A percentile compares a stretch with the other conserved stretches of the same genome.
Conservation (phyloP, 2,113 vertebrate genomes). For the Apeltes quadracus region DNA sequence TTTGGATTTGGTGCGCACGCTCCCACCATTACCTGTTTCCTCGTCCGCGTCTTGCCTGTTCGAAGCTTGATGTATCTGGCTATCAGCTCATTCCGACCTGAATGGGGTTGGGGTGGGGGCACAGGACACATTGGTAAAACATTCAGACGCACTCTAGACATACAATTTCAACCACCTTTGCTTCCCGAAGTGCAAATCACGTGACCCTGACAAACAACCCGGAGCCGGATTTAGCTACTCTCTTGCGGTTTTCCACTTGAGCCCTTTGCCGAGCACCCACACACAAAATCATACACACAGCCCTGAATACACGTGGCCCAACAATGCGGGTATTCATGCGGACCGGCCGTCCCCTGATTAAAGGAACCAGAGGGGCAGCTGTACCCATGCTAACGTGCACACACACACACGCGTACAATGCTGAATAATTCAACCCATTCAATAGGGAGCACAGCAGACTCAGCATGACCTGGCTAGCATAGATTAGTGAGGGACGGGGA, state of each 20-base stretch:
- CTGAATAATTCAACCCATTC: constrained; percentile 97
- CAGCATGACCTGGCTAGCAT: constrained; percentile 90
- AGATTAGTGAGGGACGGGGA: constrained; percentile 77
- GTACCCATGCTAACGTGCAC: constrained; percentile 84
- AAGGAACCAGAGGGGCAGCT: constrained; percentile 94
- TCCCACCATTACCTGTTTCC: constrained; percentile 73
- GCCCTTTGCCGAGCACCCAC: background rate
- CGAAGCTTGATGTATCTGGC: constrained; percentile 79
- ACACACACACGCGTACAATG: constrained; percentile 78
- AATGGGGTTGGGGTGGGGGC: constrained; percentile 57
- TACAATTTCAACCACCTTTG: constrained; percentile 9
- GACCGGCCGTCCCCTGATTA: constrained; percentile 94
- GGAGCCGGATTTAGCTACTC: constrained; percentile 83
- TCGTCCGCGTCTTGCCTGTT: constrained; percentile 78
- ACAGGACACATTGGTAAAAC: constrained; percentile 41
- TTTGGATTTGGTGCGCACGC: constrained; percentile 18
- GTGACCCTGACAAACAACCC: constrained; percentile 60
- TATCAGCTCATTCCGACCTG: constrained; percentile 79
- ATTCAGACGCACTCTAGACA: background rate
- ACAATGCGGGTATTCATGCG: constrained; percentile 99
- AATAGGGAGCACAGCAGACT: constrained; percentile 91
- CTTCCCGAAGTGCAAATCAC: constrained; percentile 46
- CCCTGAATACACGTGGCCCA: constrained; percentile 97
- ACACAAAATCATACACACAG: constrained; percentile 38
- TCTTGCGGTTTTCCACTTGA: constrained; percentile 78